Percentiles rank a stretch among this genome's conserved stretches.
Evolutionary conservation across 2,113 vertebrate genomes (phyloP).

Genomic region (Hystrix brachyura): DNA sequence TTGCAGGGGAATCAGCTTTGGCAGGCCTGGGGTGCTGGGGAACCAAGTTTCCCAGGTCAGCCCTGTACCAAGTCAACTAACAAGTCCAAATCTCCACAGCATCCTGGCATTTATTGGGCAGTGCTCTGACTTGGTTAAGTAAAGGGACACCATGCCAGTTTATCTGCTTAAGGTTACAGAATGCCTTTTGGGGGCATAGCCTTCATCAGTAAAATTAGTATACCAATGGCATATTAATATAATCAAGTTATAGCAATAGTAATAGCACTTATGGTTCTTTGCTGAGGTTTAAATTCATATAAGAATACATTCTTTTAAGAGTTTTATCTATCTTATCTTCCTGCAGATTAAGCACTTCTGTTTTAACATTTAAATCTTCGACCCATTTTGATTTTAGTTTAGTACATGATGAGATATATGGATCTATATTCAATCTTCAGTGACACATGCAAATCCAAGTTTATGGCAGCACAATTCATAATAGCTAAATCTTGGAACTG

Average conservation of each 20-base stretch:
- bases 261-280: background rate
- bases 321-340: background rate
- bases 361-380: background rate
- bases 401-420: background rate
- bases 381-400: background rate
- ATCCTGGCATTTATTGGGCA: constrained; percentile 71
- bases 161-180: constrained; percentile 42
- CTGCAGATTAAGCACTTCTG: background rate
- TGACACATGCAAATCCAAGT: background rate
- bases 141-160: constrained; percentile 67
- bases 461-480: background rate
- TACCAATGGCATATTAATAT: background rate
- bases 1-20: background rate
- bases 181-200: constrained; percentile 38
- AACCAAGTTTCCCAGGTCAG: background rate
- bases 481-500: background rate
- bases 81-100: constrained; percentile 1
- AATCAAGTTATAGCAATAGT: background rate
- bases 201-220: constrained; percentile 54
- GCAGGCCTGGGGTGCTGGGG: background rate
- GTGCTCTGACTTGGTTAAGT: constrained; percentile 78
- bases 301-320: constrained; percentile 33
- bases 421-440: background rate
- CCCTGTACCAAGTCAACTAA: background rate
- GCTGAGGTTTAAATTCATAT: background rate